phyloP scores from a whole-genome alignment of 2,888 invertebrate species.

The Melanostoma mellinum region DNA sequence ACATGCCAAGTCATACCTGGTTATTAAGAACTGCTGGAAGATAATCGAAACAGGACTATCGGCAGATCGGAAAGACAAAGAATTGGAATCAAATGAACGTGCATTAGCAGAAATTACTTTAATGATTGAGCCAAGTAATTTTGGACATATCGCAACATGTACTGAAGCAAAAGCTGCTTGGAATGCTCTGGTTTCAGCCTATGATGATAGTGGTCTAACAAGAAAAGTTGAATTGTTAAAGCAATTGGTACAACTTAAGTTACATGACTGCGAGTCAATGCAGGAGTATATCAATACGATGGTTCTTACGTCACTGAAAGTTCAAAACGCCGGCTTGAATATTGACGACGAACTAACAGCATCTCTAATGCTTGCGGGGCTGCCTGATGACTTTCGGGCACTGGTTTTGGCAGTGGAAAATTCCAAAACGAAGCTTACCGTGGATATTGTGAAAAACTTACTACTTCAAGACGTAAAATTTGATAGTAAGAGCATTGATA shows the following conservation, averaged over 20 bases:
- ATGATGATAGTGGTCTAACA: too few species aligned
- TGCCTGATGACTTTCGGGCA: constrained; percentile 55
- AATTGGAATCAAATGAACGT: constrained; percentile 52
- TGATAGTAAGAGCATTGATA: constrained; percentile 39
- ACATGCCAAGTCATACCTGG: constrained; percentile 64
- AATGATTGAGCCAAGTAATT: constrained; percentile 71
- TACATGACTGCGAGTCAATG: constrained; percentile 60
- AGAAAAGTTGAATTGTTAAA: too few species aligned
- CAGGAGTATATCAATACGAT: constrained; percentile 69
- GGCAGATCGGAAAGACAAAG: constrained; percentile 31
- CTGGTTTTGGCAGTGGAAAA: constrained; percentile 61
- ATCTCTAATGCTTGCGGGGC: constrained; percentile 60
- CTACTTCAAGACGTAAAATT: constrained; percentile 65
- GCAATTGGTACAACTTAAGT: too few species aligned
- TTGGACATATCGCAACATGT: too few species aligned
- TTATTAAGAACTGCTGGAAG: constrained; percentile 61
- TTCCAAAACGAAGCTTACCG: constrained; percentile 40
- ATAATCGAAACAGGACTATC: constrained; percentile 54
- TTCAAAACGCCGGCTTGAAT: constrained; percentile 57
- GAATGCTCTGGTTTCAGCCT: too few species aligned
- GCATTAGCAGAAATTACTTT: constrained; percentile 73
- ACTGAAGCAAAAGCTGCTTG: too few species aligned
- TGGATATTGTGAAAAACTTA: constrained; percentile 55
- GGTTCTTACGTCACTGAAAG: constrained; percentile 64
- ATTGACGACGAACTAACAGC: constrained; percentile 66